Evolutionary conservation across 1,140 invertebrate species (phyloP).

Genomic region (Eciton burchellii): DNA sequence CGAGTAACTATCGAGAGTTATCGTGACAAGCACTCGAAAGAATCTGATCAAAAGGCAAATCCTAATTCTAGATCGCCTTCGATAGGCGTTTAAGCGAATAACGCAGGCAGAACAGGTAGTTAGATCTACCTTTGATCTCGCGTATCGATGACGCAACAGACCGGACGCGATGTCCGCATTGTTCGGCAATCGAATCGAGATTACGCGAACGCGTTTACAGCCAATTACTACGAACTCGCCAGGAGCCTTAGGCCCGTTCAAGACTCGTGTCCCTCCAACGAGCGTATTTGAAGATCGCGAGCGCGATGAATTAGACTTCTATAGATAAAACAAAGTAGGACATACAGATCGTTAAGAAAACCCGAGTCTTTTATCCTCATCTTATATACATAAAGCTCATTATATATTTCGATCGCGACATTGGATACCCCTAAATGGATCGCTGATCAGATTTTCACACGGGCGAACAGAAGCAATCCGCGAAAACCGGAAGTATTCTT

Average conservation of each 20-base stretch:
- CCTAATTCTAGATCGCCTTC: constrained; percentile 55
- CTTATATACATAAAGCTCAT: constrained; percentile 46
- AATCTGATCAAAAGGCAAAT: constrained; percentile 14
- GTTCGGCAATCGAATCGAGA: constrained; percentile 55
- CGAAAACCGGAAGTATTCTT: constrained; percentile 29
- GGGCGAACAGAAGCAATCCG: constrained; percentile 11
- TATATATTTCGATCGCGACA: constrained; percentile 38
- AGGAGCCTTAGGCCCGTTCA: constrained; percentile 77
- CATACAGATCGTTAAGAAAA: constrained; percentile 60
- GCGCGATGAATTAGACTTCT: constrained; percentile 52
- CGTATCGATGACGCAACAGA: constrained; percentile 58
- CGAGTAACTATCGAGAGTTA: constrained; percentile 10
- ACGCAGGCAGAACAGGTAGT: constrained; percentile 48
- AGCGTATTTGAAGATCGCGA: constrained; percentile 61
- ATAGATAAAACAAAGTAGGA: constrained; percentile 64
- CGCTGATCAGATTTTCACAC: constrained; percentile 3
- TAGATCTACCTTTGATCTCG: constrained; percentile 48
- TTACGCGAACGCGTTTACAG: constrained; percentile 69
- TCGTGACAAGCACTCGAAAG: constrained; percentile 5
- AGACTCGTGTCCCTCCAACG: constrained; percentile 81
- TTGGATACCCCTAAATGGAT: constrained; percentile 25
- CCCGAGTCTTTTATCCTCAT: constrained; percentile 68
- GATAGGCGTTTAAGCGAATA: constrained; percentile 62
- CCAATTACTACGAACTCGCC: constrained; percentile 79
- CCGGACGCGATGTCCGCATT: constrained; percentile 29